Percentiles rank a stretch among this genome's conserved stretches.
These are phyloP conservation scores for Xenopus tropicalis DNA, from an alignment of 2,113 vertebrate species.

Conservation along the genomic window UCB_Xtro_10.0 CM004446.2:140619501-140620000, in stretches of 20 bases:
- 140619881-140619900: constrained; percentile 15
- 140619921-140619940: constrained; percentile 57
- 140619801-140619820: background rate
- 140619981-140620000: constrained; percentile 54
- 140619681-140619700: background rate
- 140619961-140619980: constrained; percentile 63
- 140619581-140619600: too few relatives aligned
- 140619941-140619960: constrained; percentile 58
- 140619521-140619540: background rate
- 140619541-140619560: background rate
- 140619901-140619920: constrained; percentile 51
- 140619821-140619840: background rate
- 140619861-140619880: constrained; percentile 2
- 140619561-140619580: background rate
- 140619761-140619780: too few relatives aligned
- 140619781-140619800: background rate
- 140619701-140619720: too few relatives aligned
- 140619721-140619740: too few relatives aligned
- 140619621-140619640: background rate
- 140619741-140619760: too few relatives aligned
- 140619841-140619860: background rate
- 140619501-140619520: background rate
- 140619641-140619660: background rate
- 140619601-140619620: constrained; percentile 6
- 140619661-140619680: background rate